Evolutionary conservation across 2,888 invertebrate genomes (phyloP), one percentile per base, ranked within the genome.

Genomic region (Eupithecia exiguata): DNA sequence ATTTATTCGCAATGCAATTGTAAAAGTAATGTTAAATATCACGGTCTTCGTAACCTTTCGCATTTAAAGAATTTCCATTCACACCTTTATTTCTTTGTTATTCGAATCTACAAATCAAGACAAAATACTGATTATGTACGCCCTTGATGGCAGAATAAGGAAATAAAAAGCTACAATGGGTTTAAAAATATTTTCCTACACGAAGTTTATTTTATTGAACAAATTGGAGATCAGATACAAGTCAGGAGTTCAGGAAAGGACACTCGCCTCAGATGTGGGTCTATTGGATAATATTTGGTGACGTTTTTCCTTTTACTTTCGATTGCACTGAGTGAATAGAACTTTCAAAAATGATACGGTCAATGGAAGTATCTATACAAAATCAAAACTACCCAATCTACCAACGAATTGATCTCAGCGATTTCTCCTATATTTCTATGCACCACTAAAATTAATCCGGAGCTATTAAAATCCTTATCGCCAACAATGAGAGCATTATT

Each of bases 31-130:
- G 68, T 84, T 84, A 84, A 88, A 87, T 87, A 87, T 86, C 88
- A 87, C 75, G 86, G 84, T 79, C 86, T 81, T 81, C 73, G 68
- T 82, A 85, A 87, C 88, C 88, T 88, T 88, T 84, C 74, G 81
- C 81, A 80, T 82, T 78, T 80, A 82, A 86, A 83, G 81, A 82
- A 86, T 84, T 84, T 81, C 81, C 83, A 84, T 87, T 85, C 83
- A 86, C 82, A 83, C 84, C 78, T 84, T 84, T 83, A 84, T 81
- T 84, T 81, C 85, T 86, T 86, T 86, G 86, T 86, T 80, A 76
- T 75, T 78, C 79, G 79, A 80, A 81, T 81, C 80, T 83, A 84
- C 85, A 86, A 85, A 87, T 86, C 85, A 83, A 83, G 83, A 81
- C 77, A 74, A 82, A 83, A 81, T 82, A 80, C 79, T 81, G 77